phyloP scores from a whole-genome alignment of 23 tunicate genomes.

The Botrylloides violaceus region DNA sequence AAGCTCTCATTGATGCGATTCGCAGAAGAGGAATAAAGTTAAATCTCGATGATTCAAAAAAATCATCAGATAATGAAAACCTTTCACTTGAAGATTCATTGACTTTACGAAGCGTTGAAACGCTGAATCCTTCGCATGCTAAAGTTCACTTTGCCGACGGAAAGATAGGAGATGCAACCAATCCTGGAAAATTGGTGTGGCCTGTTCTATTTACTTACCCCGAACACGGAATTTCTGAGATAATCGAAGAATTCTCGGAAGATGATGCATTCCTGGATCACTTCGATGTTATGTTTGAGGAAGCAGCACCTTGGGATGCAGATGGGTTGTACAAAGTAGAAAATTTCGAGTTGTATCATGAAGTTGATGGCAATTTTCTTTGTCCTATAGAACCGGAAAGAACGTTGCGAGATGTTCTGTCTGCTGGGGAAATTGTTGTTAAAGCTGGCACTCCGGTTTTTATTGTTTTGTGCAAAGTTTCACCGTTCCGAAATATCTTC shows the following conservation, averaged over 20 bases:
- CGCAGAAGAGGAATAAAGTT: constrained; percentile 5
- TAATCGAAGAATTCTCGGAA: constrained; percentile 70
- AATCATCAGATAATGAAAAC: constrained; percentile 17
- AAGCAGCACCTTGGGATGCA: constrained; percentile 58
- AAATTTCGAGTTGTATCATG: constrained; percentile 40
- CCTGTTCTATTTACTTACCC: constrained; percentile 83
- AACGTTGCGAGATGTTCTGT: constrained; percentile 33
- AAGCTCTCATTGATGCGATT: constrained; percentile 26
- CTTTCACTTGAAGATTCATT: constrained; percentile 19
- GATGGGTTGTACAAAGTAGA: constrained; percentile 18
- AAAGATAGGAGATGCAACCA: background rate
- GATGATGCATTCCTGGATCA: constrained; percentile 37
- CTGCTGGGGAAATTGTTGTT: constrained; percentile 29
- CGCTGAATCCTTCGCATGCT: constrained; percentile 10
- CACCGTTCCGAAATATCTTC: constrained; percentile 34
- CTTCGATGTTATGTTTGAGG: constrained; percentile 39
- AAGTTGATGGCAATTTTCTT: constrained; percentile 23
- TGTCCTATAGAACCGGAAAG: constrained; percentile 23
- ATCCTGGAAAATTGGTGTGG: constrained; percentile 43
- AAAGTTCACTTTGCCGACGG: constrained; percentile 42
- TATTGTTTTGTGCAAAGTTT: constrained; percentile 38
- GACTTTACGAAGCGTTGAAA: constrained; percentile 17
- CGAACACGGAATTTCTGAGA: constrained; percentile 57
- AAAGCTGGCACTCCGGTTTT: constrained; percentile 70
- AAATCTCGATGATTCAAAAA: background rate